A percentile compares a stretch with the other conserved stretches of the same genome.
phyloP scores from a whole-genome alignment of 2,113 vertebrate genomes.

The Actenoides lindsayi region DNA sequence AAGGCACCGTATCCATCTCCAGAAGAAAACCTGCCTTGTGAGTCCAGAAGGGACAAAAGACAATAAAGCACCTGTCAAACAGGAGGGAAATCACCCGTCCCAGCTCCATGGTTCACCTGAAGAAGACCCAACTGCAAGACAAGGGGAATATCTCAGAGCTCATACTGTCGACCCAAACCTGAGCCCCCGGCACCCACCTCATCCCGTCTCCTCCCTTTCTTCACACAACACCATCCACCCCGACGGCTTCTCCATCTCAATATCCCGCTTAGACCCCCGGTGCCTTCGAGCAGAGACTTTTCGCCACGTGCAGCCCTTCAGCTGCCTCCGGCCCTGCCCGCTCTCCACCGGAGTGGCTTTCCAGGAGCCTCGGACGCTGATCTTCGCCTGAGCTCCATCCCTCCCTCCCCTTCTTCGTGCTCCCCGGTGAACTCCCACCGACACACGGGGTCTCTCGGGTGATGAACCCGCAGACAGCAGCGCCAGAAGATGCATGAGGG shows the following conservation, averaged over 20 bases:
- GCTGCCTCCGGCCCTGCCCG: rapidly evolving
- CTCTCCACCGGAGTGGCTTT: rapidly evolving
- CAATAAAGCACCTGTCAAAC: neutral
- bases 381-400: rapidly evolving
- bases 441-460: rapidly evolving
- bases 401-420: too few relatives aligned
- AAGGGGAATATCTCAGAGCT: rapidly evolving
- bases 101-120: neutral
- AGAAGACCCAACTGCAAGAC: neutral
- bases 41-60: conserved; percentile 39
- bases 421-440: rapidly evolving
- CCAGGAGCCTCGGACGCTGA: neutral
- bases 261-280: neutral
- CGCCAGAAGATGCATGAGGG: neutral
- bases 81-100: neutral
- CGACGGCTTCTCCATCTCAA: neutral
- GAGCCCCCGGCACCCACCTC: rapidly evolving
- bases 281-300: neutral
- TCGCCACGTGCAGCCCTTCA: neutral
- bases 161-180: rapidly evolving
- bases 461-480: neutral
- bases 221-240: rapidly evolving
- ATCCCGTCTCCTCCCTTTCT: neutral
- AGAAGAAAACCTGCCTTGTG: neutral
- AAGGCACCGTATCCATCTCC: conserved; percentile 31